A percentile compares a stretch with the other conserved stretches of the same genome.
Evolutionary conservation across 2,888 invertebrate species (phyloP).

Genomic region (Empis stercorea): DNA sequence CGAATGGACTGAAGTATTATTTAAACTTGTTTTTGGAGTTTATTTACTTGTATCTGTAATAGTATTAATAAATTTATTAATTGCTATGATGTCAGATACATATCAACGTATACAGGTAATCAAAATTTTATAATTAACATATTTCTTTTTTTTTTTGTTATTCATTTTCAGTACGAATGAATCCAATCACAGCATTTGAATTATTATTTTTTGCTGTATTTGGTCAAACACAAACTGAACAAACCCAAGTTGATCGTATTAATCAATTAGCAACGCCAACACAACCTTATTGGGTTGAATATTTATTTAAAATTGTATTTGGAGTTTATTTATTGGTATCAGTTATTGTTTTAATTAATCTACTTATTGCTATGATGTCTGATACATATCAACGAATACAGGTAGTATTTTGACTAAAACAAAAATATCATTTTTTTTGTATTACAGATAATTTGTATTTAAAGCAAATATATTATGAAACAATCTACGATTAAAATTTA

Average conservation of each 20-base stretch:
- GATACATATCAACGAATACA: conserved; percentile 99
- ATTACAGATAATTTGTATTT: no score
- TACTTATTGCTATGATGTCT: conserved; percentile 99
- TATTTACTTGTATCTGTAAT: conserved; percentile 97
- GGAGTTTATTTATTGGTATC: conserved; percentile 98
- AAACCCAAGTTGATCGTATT: conserved; percentile 56
- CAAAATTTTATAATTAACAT: conserved; percentile 24
- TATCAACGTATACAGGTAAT: conserved; percentile 97
- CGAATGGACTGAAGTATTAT: conserved; percentile 71
- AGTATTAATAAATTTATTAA: conserved; percentile 95
- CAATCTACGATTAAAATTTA: no score
- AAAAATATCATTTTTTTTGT: not conserved
- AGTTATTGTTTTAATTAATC: conserved; percentile 96
- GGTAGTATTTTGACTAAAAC: conserved; percentile 44
- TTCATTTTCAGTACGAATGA: conserved; percentile 62
- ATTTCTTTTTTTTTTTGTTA: not conserved
- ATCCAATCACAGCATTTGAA: conserved; percentile 87
- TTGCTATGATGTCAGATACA: conserved; percentile 99
- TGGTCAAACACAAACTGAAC: conserved; percentile 78
- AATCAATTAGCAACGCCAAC: conserved; percentile 38
- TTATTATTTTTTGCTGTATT: conserved; percentile 98
- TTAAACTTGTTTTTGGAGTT: conserved; percentile 87
- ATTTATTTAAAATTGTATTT: conserved; percentile 76
- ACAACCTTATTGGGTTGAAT: conserved; percentile 73
- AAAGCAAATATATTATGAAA: no score